Conservation (phyloP, 2,888 invertebrate species). For the Chromoteleia sp. region DNA sequence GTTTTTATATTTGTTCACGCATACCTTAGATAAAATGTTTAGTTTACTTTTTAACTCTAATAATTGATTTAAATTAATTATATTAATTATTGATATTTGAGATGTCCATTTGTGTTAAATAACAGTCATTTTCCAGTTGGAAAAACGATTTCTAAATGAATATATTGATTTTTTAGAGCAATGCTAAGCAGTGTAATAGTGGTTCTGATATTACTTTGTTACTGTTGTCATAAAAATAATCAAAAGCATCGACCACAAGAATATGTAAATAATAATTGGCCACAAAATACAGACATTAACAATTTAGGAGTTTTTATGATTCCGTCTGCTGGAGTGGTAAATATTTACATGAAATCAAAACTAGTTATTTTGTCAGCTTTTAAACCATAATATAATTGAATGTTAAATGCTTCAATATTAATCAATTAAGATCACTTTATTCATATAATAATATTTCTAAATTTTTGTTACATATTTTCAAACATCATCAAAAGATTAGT, state of each 20-base stretch:
- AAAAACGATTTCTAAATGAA: conserved; percentile 11
- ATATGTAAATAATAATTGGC: conserved; percentile 85
- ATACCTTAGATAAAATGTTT: too few species aligned
- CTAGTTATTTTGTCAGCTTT: conserved; percentile 31
- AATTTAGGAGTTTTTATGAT: conserved; percentile 86
- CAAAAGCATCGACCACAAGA: conserved; percentile 85
- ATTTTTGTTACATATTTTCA: neutral
- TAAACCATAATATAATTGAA: conserved; percentile 9
- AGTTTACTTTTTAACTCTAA: too few species aligned
- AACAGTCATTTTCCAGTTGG: too few species aligned
- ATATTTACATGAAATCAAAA: conserved; percentile 34
- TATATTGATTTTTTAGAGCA: conserved; percentile 86
- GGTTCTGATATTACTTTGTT: conserved; percentile 91
- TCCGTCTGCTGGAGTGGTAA: conserved; percentile 84
- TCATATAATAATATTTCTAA: too few species aligned
- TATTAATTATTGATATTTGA: too few species aligned
- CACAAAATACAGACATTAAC: conserved; percentile 85
- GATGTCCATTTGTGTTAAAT: too few species aligned
- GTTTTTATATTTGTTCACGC: too few species aligned
- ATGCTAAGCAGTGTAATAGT: conserved; percentile 92
- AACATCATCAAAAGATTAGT: neutral
- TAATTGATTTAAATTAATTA: too few species aligned
- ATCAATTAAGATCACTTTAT: conserved; percentile 6
- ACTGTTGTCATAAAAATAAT: conserved; percentile 88
- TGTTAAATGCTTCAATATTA: conserved; percentile 22